Conservation (phyloP, 2,888 invertebrate genomes). For the Lithophane semibrunnea region DNA sequence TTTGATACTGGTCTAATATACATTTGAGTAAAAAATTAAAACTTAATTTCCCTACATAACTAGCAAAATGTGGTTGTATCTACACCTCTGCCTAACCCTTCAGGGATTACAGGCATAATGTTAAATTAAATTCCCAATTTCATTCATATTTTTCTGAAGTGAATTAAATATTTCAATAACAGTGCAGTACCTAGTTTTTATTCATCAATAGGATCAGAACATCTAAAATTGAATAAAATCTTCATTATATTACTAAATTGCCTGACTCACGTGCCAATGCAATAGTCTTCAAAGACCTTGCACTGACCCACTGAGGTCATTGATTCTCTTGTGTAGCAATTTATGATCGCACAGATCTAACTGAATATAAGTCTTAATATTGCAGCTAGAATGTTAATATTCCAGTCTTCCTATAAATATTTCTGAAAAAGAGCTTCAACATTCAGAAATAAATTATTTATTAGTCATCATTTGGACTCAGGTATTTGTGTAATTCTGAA, state of each 20-base stretch:
- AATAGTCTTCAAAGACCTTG: constrained; percentile 42
- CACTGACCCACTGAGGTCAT: constrained; percentile 46
- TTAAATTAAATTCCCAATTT: neutral
- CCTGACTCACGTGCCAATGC: constrained; percentile 36
- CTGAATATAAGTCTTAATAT: neutral
- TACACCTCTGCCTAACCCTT: neutral
- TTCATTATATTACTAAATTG: constrained; percentile 9
- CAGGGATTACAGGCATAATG: neutral
- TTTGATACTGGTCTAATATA: neutral
- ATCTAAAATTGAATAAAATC: constrained; percentile 26
- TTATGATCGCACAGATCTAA: constrained; percentile 8
- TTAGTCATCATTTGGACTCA: neutral
- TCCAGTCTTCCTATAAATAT: neutral
- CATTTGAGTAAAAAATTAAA: neutral
- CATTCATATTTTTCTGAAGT: neutral
- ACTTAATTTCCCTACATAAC: neutral
- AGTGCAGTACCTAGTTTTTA: too few species aligned
- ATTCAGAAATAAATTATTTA: neutral
- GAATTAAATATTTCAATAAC: too few species aligned
- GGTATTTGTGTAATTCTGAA: neutral
- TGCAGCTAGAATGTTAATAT: neutral
- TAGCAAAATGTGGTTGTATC: too few species aligned
- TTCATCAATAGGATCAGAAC: neutral
- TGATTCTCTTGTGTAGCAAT: constrained; percentile 48
- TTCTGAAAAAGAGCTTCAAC: neutral